Conservation (phyloP, 2,113 vertebrate species). For the Dolichallabes microphthalmus region DNA sequence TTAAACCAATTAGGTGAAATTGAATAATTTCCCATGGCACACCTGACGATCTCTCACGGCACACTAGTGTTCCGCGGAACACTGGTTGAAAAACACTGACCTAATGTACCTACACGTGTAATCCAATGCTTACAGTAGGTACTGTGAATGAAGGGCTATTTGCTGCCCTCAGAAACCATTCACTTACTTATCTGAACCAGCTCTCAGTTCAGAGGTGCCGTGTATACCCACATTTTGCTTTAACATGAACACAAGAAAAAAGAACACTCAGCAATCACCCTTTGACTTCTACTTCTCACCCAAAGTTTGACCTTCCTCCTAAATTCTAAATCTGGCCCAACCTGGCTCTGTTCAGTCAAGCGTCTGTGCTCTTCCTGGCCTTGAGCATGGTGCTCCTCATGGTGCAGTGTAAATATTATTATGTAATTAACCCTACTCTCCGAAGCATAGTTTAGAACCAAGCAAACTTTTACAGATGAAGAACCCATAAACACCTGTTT, state of each 20-base stretch:
- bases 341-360: constrained; percentile 4
- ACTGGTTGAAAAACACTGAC: no score
- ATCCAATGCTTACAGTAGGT: neutral
- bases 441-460: constrained; percentile 10
- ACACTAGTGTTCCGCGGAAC: no score
- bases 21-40: no score
- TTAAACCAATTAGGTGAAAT: no score
- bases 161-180: neutral
- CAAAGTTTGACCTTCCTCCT: neutral
- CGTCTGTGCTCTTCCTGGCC: constrained; percentile 20
- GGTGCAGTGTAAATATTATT: constrained; percentile 50
- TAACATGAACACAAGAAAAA: no score
- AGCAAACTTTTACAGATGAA: constrained; percentile 24
- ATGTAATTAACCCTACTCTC: constrained; percentile 38
- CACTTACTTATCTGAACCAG: neutral
- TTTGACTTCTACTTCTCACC: neutral
- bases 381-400: constrained; percentile 41
- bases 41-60: no score
- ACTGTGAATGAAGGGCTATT: neutral
- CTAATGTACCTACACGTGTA: neutral
- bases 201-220: neutral
- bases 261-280: neutral
- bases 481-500: constrained; percentile 33
- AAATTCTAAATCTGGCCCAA: constrained; percentile 26
- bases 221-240: neutral